Conservation (phyloP, 2,888 invertebrate species). For the Acleris emargana region DNA sequence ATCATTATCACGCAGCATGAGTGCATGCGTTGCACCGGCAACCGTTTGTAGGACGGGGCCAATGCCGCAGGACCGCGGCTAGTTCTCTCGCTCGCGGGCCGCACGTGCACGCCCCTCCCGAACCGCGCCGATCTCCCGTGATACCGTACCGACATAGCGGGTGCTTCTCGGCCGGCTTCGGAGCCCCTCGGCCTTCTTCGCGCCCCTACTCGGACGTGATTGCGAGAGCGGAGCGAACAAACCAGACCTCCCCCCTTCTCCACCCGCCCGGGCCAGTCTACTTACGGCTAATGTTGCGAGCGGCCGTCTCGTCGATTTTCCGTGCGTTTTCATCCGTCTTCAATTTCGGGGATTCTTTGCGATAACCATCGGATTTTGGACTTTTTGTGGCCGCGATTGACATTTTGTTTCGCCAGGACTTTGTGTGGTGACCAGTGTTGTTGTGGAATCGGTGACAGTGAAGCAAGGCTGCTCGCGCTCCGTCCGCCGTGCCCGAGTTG, state of each 20-base stretch:
- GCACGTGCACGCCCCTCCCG: constrained; percentile 41
- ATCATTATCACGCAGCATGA: constrained; percentile 28
- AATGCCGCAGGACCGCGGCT: constrained; percentile 36
- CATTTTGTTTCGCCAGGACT: constrained; percentile 47
- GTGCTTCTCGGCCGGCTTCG: constrained; percentile 59
- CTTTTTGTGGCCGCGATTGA: constrained; percentile 51
- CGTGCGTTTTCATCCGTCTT: constrained; percentile 63
- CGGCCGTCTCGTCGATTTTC: constrained; percentile 50
- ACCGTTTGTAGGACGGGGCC: constrained; percentile 32
- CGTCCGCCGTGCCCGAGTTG: constrained; percentile 71
- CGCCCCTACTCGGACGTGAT: constrained; percentile 63
- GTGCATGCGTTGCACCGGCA: constrained; percentile 32
- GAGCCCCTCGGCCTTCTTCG: constrained; percentile 62
- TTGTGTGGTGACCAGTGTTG: constrained; percentile 57
- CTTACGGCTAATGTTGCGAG: constrained; percentile 56
- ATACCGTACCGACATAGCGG: constrained; percentile 54
- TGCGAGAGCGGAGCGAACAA: constrained; percentile 56
- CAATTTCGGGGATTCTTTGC: constrained; percentile 68
- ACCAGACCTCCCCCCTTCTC: constrained; percentile 55
- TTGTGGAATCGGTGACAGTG: constrained; percentile 71
- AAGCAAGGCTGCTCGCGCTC: constrained; percentile 68
- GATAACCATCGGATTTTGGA: constrained; percentile 56
- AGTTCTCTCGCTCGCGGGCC: constrained; percentile 39
- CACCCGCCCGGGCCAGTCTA: constrained; percentile 68
- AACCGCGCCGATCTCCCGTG: constrained; percentile 47